Evolutionary conservation across 2,797 vertebrate species (phyloP).

Genomic region (Spinus pinus): DNA sequence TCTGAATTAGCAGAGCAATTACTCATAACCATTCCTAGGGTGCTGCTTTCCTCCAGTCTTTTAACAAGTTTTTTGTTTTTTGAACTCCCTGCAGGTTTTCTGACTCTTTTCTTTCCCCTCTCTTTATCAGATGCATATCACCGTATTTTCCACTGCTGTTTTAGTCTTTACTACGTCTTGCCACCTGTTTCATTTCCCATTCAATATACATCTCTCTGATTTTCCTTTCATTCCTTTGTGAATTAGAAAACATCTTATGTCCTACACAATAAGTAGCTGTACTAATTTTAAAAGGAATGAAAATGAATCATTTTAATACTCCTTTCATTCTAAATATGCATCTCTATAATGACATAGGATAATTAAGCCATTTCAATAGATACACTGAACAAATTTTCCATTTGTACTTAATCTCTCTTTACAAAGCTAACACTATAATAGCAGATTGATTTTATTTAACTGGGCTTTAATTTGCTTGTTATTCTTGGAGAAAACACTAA

Average conservation of each 20-base stretch:
- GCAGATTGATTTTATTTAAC: background rate
- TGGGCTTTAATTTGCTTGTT: background rate
- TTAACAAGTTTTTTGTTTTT: background rate
- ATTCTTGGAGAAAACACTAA: background rate
- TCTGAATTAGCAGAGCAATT: background rate
- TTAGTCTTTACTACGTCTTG: background rate
- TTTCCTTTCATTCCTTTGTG: background rate
- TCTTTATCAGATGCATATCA: background rate
- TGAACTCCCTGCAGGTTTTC: background rate
- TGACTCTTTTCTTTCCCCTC: rapidly evolving
- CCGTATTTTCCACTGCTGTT: background rate
- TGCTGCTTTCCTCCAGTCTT: background rate
- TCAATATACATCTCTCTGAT: background rate
- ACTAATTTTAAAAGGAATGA: background rate
- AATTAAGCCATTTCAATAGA: background rate
- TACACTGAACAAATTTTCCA: background rate
- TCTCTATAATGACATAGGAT: background rate
- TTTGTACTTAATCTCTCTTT: background rate
- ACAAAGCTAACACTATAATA: background rate
- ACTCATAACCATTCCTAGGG: background rate
- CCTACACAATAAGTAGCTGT: background rate
- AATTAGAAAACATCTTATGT: background rate
- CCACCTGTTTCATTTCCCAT: background rate
- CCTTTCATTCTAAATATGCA: background rate
- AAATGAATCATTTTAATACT: background rate